phyloP scores from a whole-genome alignment of 1,140 invertebrate genomes.

The Nixonia krombeini region DNA sequence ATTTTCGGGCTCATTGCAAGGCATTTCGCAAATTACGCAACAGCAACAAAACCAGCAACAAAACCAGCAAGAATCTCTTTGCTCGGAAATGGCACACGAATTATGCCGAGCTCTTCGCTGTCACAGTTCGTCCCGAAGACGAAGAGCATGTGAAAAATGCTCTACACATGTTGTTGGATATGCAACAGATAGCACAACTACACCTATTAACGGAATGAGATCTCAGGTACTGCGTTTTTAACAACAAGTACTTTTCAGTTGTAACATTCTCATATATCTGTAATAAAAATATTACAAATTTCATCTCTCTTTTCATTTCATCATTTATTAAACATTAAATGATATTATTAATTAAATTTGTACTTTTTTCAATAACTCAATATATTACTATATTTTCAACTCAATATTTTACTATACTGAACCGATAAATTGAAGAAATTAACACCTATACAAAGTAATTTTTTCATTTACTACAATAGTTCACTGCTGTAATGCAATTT shows the following conservation, averaged over 20 bases:
- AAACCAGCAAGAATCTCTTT: constrained; percentile 79
- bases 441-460: no score
- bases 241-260: constrained; percentile 5
- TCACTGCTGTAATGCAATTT: no score
- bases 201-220: constrained; percentile 66
- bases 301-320: no score
- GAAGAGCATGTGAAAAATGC: constrained; percentile 79
- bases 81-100: constrained; percentile 86
- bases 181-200: constrained; percentile 65
- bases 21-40: constrained; percentile 59
- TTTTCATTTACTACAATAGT: no score
- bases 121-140: constrained; percentile 77
- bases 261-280: no score
- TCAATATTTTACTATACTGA: no score
- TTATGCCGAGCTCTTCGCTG: constrained; percentile 84
- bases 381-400: no score
- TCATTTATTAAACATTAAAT: no score
- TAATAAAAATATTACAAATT: no score
- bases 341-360: no score
- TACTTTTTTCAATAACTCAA: no score
- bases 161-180: constrained; percentile 71
- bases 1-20: constrained; percentile 64
- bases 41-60: constrained; percentile 59
- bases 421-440: no score
- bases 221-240: constrained; percentile 59